Evolutionary conservation across 2,113 vertebrate genomes (phyloP).

Genomic region (Gambusia affinis): DNA sequence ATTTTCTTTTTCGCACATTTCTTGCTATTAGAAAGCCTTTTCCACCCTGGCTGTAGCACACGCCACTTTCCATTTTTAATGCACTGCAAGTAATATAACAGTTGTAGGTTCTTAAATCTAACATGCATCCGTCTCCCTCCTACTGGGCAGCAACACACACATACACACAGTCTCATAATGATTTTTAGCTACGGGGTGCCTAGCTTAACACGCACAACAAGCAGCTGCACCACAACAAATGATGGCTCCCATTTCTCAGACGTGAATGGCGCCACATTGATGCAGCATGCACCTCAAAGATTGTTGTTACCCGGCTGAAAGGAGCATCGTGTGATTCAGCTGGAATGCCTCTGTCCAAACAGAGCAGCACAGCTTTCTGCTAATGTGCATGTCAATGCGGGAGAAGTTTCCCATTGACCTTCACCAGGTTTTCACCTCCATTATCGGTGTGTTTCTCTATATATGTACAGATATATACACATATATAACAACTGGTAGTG

Average conservation of each 20-base stretch:
- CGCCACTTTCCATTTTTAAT: constrained; percentile 14
- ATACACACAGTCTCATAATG: constrained; percentile 46
- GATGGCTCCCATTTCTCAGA: constrained; percentile 33
- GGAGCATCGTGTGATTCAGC: not conserved
- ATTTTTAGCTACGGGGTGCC: constrained; percentile 59
- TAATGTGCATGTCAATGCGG: not conserved
- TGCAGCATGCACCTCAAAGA: not conserved
- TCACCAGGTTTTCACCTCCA: constrained; percentile 55
- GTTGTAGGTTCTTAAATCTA: constrained; percentile 20
- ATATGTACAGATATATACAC: no score
- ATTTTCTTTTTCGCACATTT: not conserved
- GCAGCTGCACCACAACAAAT: constrained; percentile 36
- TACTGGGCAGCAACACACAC: constrained; percentile 46
- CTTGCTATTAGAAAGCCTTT: constrained; percentile 4
- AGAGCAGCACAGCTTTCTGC: not conserved
- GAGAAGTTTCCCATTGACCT: constrained; percentile 42
- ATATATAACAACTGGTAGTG: constrained; percentile 18
- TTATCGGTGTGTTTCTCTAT: constrained; percentile 36
- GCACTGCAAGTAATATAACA: constrained; percentile 20
- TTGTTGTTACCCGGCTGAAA: not conserved
- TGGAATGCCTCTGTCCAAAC: not conserved
- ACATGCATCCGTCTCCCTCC: constrained; percentile 41
- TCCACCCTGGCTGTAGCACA: not conserved
- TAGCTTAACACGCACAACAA: constrained; percentile 37
- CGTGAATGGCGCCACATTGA: constrained; percentile 6